These are phyloP conservation scores for Perca schrenkii DNA, from an alignment of 2,113 vertebrate species.

Conservation along the genomic window DNA sequence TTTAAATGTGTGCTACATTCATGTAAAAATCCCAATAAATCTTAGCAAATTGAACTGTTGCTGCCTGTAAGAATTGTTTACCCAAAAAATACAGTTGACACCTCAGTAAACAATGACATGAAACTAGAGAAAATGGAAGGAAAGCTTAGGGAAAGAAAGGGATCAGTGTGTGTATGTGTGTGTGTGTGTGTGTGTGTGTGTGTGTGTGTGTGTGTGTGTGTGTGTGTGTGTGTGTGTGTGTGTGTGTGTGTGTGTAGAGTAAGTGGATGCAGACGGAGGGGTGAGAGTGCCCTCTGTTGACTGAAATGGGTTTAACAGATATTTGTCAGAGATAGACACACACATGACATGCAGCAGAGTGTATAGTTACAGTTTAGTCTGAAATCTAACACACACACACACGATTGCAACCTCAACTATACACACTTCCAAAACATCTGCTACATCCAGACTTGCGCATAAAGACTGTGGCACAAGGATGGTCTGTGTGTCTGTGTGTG, in stretches of 20 bases:
- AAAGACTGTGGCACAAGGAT: conserved; percentile 4
- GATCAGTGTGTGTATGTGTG: conserved; percentile 16
- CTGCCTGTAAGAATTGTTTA: conserved; percentile 1
- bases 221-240: conserved; percentile 4
- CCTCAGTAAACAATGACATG: conserved; percentile 37
- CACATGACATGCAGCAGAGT: conserved; percentile 2
- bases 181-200: conserved; percentile 4
- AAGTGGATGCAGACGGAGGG: conserved; percentile 41
- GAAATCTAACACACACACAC: conserved; percentile 9
- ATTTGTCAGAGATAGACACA: not conserved
- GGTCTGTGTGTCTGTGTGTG: conserved; percentile 7
- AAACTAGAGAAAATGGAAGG: conserved; percentile 45
- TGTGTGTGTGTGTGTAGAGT: not conserved
- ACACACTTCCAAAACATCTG: conserved; percentile 9
- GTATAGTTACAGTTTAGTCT: conserved; percentile 47
- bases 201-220: conserved; percentile 19
- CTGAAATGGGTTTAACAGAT: conserved; percentile 18
- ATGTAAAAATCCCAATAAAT: not conserved
- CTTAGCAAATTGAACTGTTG: not conserved
- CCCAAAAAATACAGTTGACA: conserved; percentile 19
- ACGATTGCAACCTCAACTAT: not conserved
- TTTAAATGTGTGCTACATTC: conserved; percentile 12
- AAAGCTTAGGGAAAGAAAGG: conserved; percentile 12
- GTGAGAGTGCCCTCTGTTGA: conserved; percentile 78
- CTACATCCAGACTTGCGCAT: not conserved